Evolutionary conservation across 2,888 invertebrate species (phyloP).

Genomic region (Yponomeuta evonymella): DNA sequence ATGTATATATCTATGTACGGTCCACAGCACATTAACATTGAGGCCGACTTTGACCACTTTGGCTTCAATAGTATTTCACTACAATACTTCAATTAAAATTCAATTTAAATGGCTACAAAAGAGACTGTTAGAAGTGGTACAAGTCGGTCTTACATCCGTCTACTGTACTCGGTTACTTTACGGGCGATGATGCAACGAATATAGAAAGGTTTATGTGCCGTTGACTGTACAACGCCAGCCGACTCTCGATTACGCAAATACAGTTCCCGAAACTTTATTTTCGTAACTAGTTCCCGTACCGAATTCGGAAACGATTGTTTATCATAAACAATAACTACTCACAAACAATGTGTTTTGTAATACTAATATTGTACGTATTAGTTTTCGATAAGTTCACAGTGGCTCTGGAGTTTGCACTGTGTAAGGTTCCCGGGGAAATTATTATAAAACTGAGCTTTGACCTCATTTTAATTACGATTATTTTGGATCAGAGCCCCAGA

Average conservation of each 20-base stretch:
- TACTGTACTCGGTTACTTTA: no score
- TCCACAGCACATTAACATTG: no score
- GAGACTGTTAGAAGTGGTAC: no score
- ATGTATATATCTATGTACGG: no score
- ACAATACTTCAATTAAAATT: no score
- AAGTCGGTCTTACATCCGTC: no score
- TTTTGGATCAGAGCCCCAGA: no score
- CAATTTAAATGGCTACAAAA: no score
- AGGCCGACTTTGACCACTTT: no score
- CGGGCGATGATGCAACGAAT: not conserved
- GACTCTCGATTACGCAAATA: not conserved
- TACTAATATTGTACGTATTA: not conserved
- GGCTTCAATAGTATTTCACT: no score
- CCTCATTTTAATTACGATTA: no score
- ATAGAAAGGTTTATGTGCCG: not conserved
- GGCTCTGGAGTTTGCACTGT: not conserved
- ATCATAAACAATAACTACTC: conserved; percentile 13
- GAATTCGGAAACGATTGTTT: conserved; percentile 10
- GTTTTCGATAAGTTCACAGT: not conserved
- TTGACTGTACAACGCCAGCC: not conserved
- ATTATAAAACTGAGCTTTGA: not conserved
- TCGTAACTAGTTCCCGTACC: conserved; percentile 8
- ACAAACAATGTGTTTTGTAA: conserved; percentile 8
- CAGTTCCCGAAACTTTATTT: conserved; percentile 13
- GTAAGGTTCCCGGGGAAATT: not conserved